These are phyloP conservation scores for Mactra quadrangularis DNA, from an alignment of 1,140 invertebrate species.

Conservation along the genomic window DNA sequence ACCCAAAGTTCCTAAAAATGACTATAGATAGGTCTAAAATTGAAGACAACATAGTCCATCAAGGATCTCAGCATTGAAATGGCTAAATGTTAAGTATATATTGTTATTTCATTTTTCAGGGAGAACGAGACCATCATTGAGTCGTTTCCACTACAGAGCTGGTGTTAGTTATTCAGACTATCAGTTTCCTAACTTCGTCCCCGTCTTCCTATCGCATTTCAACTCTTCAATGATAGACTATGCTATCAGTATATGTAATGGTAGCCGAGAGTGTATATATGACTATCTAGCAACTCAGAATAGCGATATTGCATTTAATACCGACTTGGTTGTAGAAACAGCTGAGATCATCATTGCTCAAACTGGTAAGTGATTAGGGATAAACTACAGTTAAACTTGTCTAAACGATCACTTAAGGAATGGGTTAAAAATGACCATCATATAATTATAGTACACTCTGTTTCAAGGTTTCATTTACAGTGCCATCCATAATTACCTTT, in stretches of 20 bases:
- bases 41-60: too few relatives aligned
- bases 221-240: constrained; percentile 11
- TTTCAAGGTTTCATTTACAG: too few relatives aligned
- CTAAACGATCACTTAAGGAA: too few relatives aligned
- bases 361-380: constrained; percentile 49
- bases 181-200: constrained; percentile 51
- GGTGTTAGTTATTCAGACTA: constrained; percentile 14
- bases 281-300: constrained; percentile 59
- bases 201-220: constrained; percentile 60
- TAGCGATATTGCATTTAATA: constrained; percentile 11
- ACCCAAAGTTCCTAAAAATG: too few relatives aligned
- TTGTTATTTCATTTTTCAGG: constrained; percentile 46
- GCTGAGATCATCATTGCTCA: background rate
- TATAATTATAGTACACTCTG: too few relatives aligned
- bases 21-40: too few relatives aligned
- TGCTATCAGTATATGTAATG: constrained; percentile 35
- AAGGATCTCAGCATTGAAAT: too few relatives aligned
- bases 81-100: too few relatives aligned
- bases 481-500: too few relatives aligned
- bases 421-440: too few relatives aligned
- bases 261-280: constrained; percentile 42
- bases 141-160: constrained; percentile 34
- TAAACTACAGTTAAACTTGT: too few relatives aligned
- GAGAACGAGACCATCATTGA: constrained; percentile 5
- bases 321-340: background rate